Base-by-base conservation (phyloP, 2,113 vertebrate species). In the Silurus meridionalis region DNA sequence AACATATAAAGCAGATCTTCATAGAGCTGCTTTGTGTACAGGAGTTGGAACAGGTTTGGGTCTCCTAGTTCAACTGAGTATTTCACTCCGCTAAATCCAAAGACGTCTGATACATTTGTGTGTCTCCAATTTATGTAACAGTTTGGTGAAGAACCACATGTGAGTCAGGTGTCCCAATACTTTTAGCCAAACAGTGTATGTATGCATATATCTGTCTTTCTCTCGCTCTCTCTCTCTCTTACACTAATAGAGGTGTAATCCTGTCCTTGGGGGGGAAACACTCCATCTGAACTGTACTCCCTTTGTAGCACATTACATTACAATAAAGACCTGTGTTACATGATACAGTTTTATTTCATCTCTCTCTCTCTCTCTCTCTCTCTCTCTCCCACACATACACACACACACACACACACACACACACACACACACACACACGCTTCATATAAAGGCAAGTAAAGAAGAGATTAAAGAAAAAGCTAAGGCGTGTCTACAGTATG, bases 271-370 rank as follows among this genome's bases (percentile, higher is more conserved):
- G 37, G 0, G 69, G 85, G 80, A 89, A 86, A 89, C 86, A 91
- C 90, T 90, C 82, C 90, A 93, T 91, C 90, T 86, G 79, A 94
- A 91, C 92, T 89, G 50, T 89, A 92, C 91, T 90, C 87, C 61
- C 85, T 89, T 89, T 91, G 88, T 89, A 90, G 92, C 88, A 88
- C 87, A 92, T 93, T 92, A 92, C 88, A 55, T 58, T 80, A 71
- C 61, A 84, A 90, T 89, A 89, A 63, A 83, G 75, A 57, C 53
- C 15, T 17, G 71, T 90, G 91, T 89, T 90, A 91, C 82, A 53
- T 64, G 60, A 66, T 85, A 89, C 8, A 75, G 75, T 52, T 8
- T 6, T 82, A 89, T 91, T 90, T 58, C 14, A 91, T 92, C 92
- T 91, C 63, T 11, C 19, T 7, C 13, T 71, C 66, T 14, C 66